phyloP scores from a whole-genome alignment of 2,113 vertebrate genomes.

The Osmerus mordax region DNA sequence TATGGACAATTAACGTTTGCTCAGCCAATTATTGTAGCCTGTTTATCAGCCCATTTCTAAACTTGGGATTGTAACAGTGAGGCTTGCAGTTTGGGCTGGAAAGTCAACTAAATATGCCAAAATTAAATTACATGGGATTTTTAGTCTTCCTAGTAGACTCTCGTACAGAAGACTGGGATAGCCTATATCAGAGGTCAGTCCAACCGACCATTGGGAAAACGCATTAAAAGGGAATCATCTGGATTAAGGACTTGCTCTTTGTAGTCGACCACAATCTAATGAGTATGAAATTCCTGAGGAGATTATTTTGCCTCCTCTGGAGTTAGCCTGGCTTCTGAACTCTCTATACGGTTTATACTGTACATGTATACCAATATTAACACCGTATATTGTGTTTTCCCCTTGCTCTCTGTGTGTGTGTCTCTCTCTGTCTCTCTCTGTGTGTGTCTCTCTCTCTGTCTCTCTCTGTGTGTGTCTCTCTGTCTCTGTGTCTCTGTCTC shows the following conservation, averaged over 20 bases:
- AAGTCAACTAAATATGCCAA: background rate
- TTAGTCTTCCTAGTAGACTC: background rate
- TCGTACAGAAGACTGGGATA: background rate
- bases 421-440: too few species aligned
- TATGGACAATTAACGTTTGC: background rate
- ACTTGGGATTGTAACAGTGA: background rate
- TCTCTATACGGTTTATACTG: background rate
- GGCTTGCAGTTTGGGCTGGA: background rate
- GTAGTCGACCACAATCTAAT: background rate
- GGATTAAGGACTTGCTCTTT: background rate
- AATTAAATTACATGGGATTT: too few species aligned
- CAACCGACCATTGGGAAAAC: background rate
- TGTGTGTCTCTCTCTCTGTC: background rate
- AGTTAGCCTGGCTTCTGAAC: background rate
- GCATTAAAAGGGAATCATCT: background rate
- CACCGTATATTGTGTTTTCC: background rate
- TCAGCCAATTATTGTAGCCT: background rate
- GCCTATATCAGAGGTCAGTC: background rate
- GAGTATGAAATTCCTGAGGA: slow-evolving; percentile 8
- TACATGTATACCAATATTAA: background rate
- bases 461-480: background rate
- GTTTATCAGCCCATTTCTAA: background rate
- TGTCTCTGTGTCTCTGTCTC: too few species aligned
- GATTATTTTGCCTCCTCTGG: background rate
- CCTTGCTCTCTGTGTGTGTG: background rate